Evolutionary conservation across 2,888 invertebrate genomes (phyloP), one percentile per base, ranked within the genome.

Genomic region (Eurois occulta): DNA sequence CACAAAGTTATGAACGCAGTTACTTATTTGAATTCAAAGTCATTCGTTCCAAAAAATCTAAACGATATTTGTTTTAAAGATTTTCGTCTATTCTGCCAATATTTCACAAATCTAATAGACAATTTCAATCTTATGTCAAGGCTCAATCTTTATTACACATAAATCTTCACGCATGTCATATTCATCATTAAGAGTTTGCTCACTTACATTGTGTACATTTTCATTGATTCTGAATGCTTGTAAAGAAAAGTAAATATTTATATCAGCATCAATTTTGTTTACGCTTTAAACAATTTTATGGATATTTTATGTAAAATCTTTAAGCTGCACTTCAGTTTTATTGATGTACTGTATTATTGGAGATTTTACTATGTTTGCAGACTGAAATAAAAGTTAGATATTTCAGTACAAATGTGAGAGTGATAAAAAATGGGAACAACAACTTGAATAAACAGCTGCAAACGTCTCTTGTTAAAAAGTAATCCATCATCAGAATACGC

Each of bases 401-500:
- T 62, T 21, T 38, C 41, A 87, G 55, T 80, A 58, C 10, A 60
- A 75, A 66, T 60, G 35, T 69, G n/a, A 18, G 43, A 75, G 62
- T 55, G 68, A 62, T 41, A 84, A 78, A 79, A 43, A 83, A 75
- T 67, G 71, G 69, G 68, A 73, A 77, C 78, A 75, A 88, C 85
- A 80, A 86, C 84, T 78, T 75, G 74, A 83, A 83, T 79, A 86
- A 90, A 87, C 84, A 88, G 88, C 89, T 86, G 89, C 87, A 91
- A 90, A 89, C 82, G 88, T 88, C 81, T 91, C 90, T 87, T 89
- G 85, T 86, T 85, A 83, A 91, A 86, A 81, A 86, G 84, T 85
- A 83, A 92, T 93, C 91, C 89, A 91, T 93, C 92, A 92, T 91
- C 90, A 79, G 85, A 83, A 88, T 85, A 86, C 86, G 85, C 87